Percentiles rank a stretch among this genome's conserved stretches.
These are phyloP conservation scores for Dasyornis broadbenti DNA, from an alignment of 2,113 vertebrate species.

Conservation along the genomic window DNA sequence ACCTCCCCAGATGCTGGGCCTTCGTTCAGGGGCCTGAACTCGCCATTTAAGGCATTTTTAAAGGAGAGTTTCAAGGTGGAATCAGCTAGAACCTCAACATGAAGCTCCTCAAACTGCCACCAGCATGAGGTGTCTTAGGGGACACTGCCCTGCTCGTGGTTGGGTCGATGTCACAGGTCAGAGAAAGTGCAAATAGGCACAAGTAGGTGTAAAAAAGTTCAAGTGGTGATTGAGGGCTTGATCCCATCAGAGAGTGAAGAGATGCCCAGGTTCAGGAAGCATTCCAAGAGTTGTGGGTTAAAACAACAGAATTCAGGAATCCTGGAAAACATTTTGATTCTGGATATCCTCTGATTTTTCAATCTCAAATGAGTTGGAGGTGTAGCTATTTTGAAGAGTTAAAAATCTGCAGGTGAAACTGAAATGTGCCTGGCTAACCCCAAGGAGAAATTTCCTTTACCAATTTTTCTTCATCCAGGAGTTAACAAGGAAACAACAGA, in stretches of 20 bases:
- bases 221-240: neutral
- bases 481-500: neutral
- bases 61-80: neutral
- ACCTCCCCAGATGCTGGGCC: neutral
- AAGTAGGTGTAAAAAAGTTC: too few relatives aligned
- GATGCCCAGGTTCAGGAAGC: neutral
- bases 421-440: neutral
- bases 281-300: neutral
- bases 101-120: neutral
- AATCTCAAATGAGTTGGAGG: neutral
- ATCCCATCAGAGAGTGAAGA: neutral
- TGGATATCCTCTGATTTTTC: neutral
- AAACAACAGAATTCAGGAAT: neutral
- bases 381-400: neutral
- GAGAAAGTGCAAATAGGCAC: neutral
- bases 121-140: neutral
- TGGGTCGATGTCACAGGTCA: neutral
- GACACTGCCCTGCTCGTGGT: rapidly evolving
- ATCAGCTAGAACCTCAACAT: neutral
- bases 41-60: neutral
- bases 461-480: neutral
- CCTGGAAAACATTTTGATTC: neutral
- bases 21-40: neutral
- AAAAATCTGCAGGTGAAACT: neutral
- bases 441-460: neutral